Base-by-base conservation (phyloP, 2,888 invertebrate species). In the Pachydiplax longipennis region DNA sequence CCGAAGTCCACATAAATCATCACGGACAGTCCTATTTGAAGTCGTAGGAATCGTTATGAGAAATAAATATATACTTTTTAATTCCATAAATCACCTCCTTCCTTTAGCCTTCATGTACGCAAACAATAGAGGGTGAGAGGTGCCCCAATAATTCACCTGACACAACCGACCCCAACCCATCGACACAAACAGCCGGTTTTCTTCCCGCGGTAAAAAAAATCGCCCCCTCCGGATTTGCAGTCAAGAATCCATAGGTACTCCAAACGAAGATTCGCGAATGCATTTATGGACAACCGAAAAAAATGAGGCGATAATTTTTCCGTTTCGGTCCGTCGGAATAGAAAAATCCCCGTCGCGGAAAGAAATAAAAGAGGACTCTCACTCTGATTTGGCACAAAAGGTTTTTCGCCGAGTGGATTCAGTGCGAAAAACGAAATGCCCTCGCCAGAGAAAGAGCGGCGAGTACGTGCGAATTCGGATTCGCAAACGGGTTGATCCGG, bases 401-500 rank as follows among this genome's bases (percentile, higher is more conserved):
- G 73, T 13, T 53, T 53, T 53, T 73, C 73, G 73, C 25, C 8
- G 25, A 73, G 73, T 31, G 73, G 31, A 31, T 73, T 31, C 31
- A 65, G 25, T 65, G 65, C 65, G 65, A 65, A 65, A 48, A 65
- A 65, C 65, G 73, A 73, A 73, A 25, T 31, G 73, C 65, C 10
- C 65, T 25, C 25, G 25, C 12, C 73, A 25, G 73, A 73, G 25
- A 25, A 18, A 22, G 25, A 25, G 15, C 61, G n/a, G 22, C 61
- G n/a, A 61, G 61, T 61, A 25, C 65, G 87, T 87, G 87, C 58
- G 61, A 87, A 87, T 61, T 58, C 25, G 31, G 83, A 53, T 35
- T 22, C 10, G 87, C 65, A 61, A 87, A 87, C 87, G 87, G 87
- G 87, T 87, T 58, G 61, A 73, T 73, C 73, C 31, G 73, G 73